These are phyloP conservation scores for Potamarius usumacintae DNA, from an alignment of 2,113 vertebrate species.

Conservation along the genomic window DNA sequence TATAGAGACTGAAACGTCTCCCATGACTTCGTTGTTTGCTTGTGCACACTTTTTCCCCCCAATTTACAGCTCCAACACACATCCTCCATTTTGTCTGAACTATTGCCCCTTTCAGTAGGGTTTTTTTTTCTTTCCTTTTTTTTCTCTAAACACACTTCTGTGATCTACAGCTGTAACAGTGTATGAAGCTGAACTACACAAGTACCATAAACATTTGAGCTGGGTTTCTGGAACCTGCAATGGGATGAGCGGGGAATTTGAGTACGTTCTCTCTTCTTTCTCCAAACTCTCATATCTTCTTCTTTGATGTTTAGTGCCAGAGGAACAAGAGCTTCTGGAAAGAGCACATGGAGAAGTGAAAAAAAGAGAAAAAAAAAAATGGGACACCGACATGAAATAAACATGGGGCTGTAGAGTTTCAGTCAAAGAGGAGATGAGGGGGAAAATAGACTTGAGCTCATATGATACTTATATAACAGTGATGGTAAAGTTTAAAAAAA, in stretches of 20 bases:
- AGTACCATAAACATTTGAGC: neutral
- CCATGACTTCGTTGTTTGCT: neutral
- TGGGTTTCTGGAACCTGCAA: neutral
- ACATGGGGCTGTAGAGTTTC: neutral
- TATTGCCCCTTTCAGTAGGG: neutral
- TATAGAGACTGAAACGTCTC: neutral
- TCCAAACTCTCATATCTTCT: constrained; percentile 7
- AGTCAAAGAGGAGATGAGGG: neutral
- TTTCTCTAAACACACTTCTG: neutral
- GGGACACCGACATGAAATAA: neutral
- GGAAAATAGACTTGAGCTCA: neutral
- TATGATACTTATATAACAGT: neutral
- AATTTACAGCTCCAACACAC: neutral
- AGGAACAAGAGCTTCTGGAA: neutral
- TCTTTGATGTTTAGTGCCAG: constrained; percentile 16
- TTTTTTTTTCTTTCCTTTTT: neutral
- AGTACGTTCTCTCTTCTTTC: neutral
- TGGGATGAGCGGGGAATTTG: neutral
- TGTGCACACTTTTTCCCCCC: neutral
- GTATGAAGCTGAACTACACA: neutral
- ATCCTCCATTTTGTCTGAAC: neutral
- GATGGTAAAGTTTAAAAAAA: neutral
- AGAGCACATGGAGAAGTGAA: neutral
- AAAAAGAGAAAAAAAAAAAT: neutral
- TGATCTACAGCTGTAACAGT: neutral